A percentile compares a stretch with the other conserved stretches of the same genome.
Evolutionary conservation across 1,140 invertebrate species (phyloP).

Genomic region (Sitobion miscanthi): DNA sequence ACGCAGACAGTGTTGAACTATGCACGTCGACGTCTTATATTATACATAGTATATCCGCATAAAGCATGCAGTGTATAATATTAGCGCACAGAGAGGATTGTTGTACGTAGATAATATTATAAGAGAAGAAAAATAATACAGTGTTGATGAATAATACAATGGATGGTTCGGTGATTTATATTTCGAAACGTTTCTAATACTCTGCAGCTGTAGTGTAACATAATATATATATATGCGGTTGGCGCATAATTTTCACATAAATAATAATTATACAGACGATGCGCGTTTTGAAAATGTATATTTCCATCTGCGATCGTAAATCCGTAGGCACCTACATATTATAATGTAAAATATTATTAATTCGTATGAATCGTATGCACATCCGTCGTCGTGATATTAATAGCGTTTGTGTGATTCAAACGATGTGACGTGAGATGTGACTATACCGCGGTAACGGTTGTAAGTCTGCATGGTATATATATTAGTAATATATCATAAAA

Average conservation of each 20-base stretch:
- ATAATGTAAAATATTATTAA: not conserved
- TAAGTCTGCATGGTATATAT: not conserved
- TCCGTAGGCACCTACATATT: not conserved
- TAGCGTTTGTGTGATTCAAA: not conserved
- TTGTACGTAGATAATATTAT: not conserved
- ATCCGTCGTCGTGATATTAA: not conserved
- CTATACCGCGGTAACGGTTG: not conserved
- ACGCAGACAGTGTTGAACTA: not conserved
- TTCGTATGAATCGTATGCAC: not conserved
- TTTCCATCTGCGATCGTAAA: not conserved
- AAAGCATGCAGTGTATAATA: not conserved
- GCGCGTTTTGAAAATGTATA: not conserved
- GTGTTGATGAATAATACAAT: conserved; percentile 15
- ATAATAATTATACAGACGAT: conserved; percentile 9
- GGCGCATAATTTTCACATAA: not conserved
- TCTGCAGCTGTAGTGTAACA: not conserved
- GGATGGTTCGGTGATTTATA: not conserved
- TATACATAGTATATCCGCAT: not conserved
- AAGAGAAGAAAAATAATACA: not conserved
- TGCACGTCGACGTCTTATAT: not conserved
- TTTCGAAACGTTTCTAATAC: not conserved
- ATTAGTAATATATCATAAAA: too few relatives aligned
- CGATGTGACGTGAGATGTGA: not conserved
- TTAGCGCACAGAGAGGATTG: not conserved
- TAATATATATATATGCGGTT: not conserved